phyloP scores from a whole-genome alignment of 2,888 invertebrate species.

The Helobdella robusta region DNA sequence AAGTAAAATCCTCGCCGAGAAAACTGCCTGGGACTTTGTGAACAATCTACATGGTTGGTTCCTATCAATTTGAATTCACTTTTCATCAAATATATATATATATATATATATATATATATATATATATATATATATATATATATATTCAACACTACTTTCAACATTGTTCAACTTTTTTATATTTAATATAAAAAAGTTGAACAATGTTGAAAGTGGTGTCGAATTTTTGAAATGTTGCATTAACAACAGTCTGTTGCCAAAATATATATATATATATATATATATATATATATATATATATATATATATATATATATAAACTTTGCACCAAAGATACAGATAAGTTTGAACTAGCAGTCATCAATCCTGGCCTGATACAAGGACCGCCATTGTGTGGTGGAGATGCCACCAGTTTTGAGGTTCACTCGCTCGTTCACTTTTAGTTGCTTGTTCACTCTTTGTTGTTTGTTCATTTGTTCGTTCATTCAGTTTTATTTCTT shows the following conservation, averaged over 20 bases:
- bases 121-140: conserved; percentile 3
- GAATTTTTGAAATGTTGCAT: no score
- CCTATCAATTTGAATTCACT: neutral
- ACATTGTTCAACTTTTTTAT: no score
- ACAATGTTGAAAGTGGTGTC: no score
- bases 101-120: neutral
- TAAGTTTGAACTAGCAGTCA: neutral
- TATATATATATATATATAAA: neutral
- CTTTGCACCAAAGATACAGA: neutral
- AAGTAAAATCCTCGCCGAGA: conserved; percentile 54
- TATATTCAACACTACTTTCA: neutral
- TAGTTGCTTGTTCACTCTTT: no score
- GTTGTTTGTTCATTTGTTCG: neutral
- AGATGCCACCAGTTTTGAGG: conserved; percentile 2
- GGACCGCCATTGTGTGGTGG: neutral
- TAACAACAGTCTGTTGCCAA: no score
- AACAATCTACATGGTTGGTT: neutral
- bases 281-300: neutral
- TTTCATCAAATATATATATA: neutral
- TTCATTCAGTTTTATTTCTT: neutral
- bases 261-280: no score
- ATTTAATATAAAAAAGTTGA: no score
- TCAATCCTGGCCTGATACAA: neutral
- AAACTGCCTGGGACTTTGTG: conserved; percentile 51
- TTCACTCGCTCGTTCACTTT: no score